Evolutionary conservation across 2,797 vertebrate species (phyloP).

Genomic region (Eulemur coronatus): DNA sequence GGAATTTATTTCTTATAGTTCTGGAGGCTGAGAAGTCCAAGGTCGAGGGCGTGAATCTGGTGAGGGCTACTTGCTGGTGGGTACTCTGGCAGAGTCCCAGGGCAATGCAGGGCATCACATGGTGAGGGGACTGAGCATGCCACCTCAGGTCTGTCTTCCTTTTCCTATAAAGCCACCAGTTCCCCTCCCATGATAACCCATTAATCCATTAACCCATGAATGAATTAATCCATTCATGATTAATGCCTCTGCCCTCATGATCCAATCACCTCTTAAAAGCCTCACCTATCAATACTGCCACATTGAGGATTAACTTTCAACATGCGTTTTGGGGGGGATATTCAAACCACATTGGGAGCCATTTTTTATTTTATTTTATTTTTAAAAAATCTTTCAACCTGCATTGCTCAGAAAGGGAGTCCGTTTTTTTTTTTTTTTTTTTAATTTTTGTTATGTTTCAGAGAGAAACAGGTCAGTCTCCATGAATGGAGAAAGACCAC

Average conservation of each 20-base stretch:
- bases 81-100: neutral
- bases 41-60: neutral
- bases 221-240: neutral
- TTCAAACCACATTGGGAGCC: neutral
- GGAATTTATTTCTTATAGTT: neutral
- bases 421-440: too few species aligned
- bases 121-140: neutral
- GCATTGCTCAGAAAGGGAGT: too few species aligned
- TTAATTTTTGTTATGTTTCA: too few species aligned
- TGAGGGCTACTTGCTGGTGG: neutral
- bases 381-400: too few species aligned
- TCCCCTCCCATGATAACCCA: neutral
- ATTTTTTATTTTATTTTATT: neutral
- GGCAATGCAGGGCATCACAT: neutral
- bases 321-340: neutral
- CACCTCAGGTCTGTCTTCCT: neutral
- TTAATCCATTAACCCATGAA: neutral
- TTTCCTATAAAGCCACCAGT: neutral
- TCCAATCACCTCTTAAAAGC: neutral
- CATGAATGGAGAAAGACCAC: too few species aligned
- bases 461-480: too few species aligned
- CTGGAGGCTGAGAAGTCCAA: neutral
- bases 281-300: neutral
- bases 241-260: neutral
- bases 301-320: neutral